Base-by-base conservation (phyloP, 1,140 invertebrate species). In the Nasonia longicornis region DNA sequence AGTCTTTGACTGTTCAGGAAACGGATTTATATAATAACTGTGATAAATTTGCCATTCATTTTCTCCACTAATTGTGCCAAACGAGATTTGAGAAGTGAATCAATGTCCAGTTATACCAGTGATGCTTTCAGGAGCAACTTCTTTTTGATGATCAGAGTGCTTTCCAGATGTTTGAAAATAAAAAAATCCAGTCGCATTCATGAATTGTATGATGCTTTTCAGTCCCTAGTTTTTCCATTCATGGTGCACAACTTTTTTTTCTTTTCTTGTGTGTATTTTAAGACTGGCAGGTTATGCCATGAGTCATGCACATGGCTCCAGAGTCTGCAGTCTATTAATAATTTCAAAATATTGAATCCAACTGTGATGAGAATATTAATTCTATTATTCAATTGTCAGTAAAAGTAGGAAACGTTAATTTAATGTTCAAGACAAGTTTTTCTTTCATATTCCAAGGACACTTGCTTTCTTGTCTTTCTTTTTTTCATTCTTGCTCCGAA, bases 261-360 rank as follows among this genome's bases (percentile, higher is more conserved):
- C 52, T 58, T 58, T 58, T 6, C 16, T 58, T 58, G 6, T n/a
- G 20, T 58, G 4, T 58, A 58, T 58, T 20, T n/a, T 20, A 58
- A 58, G 52, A 58, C 52, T 58, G 2, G 16, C 16, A 58, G 52
- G 52, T 58, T 58, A 58, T n/a, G 16, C 52, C 20, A 16, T 58
- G 52, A 58, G 52, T 58, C 52, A 58, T 16, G 11, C 12, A 3
- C 2, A 52, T 3, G 12, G 16, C 48, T 52, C 11, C 12, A 16
- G 12, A 52, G 3, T 52, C 48, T 52, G 12, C 52, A 26, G 26
- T 1, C 22, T 22, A 22, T 22, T n/a, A 58, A 58, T 58, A 20
- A 67, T 38, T 71, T 71, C 4, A 42, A 42, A 71, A 71, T 71
- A 35, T 38, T 42, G 69, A 71, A 71, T 42, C n/a, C 6, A 16